Base-by-base conservation (phyloP, 2,888 invertebrate species). In the Tachina grossa region DNA sequence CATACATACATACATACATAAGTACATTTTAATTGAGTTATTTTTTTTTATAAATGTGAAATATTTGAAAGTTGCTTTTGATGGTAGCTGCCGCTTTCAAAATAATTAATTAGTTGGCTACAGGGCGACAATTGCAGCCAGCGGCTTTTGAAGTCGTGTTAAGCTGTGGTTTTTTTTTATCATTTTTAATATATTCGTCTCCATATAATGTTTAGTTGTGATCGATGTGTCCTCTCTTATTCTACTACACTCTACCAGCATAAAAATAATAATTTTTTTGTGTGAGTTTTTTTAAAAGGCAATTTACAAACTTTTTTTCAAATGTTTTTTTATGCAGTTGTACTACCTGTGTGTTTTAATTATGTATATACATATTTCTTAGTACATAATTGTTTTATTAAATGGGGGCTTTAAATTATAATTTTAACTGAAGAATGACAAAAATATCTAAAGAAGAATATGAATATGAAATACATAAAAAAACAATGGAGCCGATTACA, bases 181-280 rank as follows among this genome's bases (percentile, higher is more conserved):
- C 22, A 31, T 6, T 31, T 31, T 31, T 5, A 31, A 31, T 31
- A 6, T 31, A 31, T 0, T 31, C 31, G 31, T 31, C 31, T 45
- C 22, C 53, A 71, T n/a, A 14, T 53, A 53, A 53, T 51, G 31
- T 53, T 77, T 66, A 31, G 39, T 43, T 19, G 39, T 14, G 43
- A 43, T 41, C 59, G 19, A 19, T 39, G 41, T 78, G 55, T 41
- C 13, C 9, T 31, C 53, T 55, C 55, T 9, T 11, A 47, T n/a
- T 77, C 39, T 59, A 57, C 66, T 66, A 14, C 59, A 59, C 41
- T 68, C 43, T 65, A 80, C 80, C 80, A 71, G 80, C 72, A 80
- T 72, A 80, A 72, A 19, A 53, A 61, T 31, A 4, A 63, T 53
- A n/a, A 9, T 47, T 53, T 55, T 79, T 71, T 43, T 49, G 4